Evolutionary conservation across 2,888 invertebrate genomes (phyloP), one percentile per base, ranked within the genome.

Genomic region (Leptopterna dolabrata): DNA sequence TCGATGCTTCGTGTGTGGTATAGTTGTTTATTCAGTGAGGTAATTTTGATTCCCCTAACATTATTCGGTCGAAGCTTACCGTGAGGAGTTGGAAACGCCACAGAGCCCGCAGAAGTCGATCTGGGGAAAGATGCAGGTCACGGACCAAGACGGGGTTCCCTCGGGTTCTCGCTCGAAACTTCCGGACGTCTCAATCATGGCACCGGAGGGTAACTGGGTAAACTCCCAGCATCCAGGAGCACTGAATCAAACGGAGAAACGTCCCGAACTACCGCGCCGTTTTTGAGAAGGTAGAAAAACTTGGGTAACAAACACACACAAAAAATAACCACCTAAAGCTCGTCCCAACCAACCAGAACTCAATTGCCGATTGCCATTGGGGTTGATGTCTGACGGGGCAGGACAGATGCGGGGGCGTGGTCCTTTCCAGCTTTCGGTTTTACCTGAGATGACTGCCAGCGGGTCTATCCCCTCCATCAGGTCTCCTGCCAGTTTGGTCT

Each of bases 361-460:
- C 19, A 36, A 27, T 78, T 45, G 78, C 45, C 36, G 78, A 27
- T 78, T 45, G 78, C 78, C 45, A 78, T 78, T 78, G 78, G 78
- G 45, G 78, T 78, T 78, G 78, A 78, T 45, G 78, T 43, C 41
- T 78, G 78, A 78, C 43, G 73, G 73, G 73, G 73, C 45, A 81
- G 83, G 70, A 83, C 83, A 83, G 83, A 83, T 83, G 83, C 83
- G 83, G 63, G 83, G 83, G 83, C 83, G 83, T 83, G 83, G 83
- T 83, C 63, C 36, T 78, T 47, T n/a, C 70, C 70, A 36, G 70
- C 63, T 13, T 78, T 78, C 63, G 14, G 78, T 27, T n/a, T 63
- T 83, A 81, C 81, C 83, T 63, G 83, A 27, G 27, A 43, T 14
- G 73, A 78, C 41, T 43, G 43, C 76, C 76, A 16, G 76, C 36